Percentiles rank a stretch among this genome's conserved stretches.
phyloP scores from a whole-genome alignment of 1,140 invertebrate species.

The Pseudomyrmex sp. region DNA sequence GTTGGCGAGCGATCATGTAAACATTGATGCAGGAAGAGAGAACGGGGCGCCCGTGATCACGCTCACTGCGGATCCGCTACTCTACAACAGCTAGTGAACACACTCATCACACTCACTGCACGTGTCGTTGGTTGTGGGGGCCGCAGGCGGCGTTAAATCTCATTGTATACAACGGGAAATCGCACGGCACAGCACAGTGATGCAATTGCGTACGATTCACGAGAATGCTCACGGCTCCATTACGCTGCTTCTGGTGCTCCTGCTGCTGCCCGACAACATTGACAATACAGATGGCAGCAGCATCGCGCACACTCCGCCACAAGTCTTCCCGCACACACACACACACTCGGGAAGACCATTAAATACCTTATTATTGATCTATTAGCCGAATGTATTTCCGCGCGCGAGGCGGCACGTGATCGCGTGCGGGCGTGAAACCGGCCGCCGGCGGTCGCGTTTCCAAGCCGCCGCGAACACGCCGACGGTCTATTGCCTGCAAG shows the following conservation, averaged over 20 bases:
- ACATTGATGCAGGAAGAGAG: slow-evolving; percentile 79
- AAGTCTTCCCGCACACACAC: slow-evolving; percentile 70
- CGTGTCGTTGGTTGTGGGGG: slow-evolving; percentile 66
- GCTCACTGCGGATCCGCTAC: slow-evolving; percentile 18
- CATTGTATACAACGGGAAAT: slow-evolving; percentile 66
- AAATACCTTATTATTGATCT: slow-evolving; percentile 86
- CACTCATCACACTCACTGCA: slow-evolving; percentile 68
- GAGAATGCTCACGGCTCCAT: slow-evolving; percentile 85
- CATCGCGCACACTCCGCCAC: slow-evolving; percentile 68
- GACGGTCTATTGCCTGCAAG: slow-evolving; percentile 47
- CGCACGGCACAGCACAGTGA: slow-evolving; percentile 47
- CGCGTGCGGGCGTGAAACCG: slow-evolving; percentile 57
- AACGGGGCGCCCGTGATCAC: slow-evolving; percentile 23
- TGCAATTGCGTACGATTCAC: slow-evolving; percentile 61
- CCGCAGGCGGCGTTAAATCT: slow-evolving; percentile 69
- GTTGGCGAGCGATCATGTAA: slow-evolving; percentile 81
- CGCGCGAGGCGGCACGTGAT: slow-evolving; percentile 78
- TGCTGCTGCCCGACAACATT: slow-evolving; percentile 88
- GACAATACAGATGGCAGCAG: slow-evolving; percentile 89
- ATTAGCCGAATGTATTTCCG: slow-evolving; percentile 82
- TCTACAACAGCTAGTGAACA: slow-evolving; percentile 24
- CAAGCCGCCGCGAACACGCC: slow-evolving; percentile 48
- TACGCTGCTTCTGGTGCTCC: slow-evolving; percentile 79
- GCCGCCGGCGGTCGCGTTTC: slow-evolving; percentile 56
- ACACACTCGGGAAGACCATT: slow-evolving; percentile 73